Percentiles rank a stretch among this genome's conserved stretches.
phyloP scores from a whole-genome alignment of 2,797 vertebrate species.

The Loriculus beryllinus region DNA sequence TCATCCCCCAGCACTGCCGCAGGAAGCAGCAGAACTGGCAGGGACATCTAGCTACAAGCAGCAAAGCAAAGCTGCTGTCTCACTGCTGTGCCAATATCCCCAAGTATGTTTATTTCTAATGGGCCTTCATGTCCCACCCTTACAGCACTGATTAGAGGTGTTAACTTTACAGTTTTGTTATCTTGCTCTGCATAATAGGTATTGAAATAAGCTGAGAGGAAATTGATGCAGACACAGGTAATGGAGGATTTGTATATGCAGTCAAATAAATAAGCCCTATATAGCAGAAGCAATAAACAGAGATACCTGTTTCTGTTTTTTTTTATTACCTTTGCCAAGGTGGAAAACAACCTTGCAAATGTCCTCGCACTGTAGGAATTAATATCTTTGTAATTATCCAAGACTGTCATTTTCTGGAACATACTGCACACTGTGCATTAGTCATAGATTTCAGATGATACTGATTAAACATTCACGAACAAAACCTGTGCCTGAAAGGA shows the following conservation, averaged over 20 bases:
- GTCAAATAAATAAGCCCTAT: background rate
- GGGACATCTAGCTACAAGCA: background rate
- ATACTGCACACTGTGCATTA: background rate
- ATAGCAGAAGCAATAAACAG: background rate
- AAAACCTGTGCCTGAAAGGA: background rate
- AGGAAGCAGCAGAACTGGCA: background rate
- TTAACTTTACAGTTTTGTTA: background rate
- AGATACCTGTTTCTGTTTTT: background rate
- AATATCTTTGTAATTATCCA: background rate
- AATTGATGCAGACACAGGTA: background rate
- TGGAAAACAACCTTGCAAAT: background rate
- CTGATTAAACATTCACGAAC: background rate
- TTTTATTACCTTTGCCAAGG: background rate
- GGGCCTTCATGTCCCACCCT: background rate
- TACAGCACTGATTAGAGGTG: background rate
- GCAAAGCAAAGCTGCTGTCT: background rate
- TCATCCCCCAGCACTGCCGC: background rate
- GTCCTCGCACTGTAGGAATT: background rate
- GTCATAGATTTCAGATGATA: background rate
- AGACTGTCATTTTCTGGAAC: background rate
- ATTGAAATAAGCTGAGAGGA: background rate
- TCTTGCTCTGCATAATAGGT: background rate
- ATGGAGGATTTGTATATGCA: background rate
- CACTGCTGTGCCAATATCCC: background rate
- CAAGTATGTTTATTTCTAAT: background rate